Conservation (phyloP, 2,113 vertebrate genomes). For the Daboia siamensis region DNA sequence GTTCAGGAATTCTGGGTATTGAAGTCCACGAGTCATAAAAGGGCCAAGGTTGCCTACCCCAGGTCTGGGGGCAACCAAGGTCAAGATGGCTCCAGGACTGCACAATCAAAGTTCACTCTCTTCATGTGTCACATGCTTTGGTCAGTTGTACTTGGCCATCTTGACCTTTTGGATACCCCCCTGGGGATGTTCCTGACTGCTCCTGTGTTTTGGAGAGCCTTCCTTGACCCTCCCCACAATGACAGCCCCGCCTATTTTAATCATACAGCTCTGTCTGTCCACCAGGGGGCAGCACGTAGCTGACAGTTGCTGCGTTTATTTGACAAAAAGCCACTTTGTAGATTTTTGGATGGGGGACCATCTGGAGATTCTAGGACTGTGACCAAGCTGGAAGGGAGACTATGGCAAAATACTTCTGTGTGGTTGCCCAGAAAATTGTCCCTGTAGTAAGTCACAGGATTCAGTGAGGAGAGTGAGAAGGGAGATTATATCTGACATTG, state of each 20-base stretch:
- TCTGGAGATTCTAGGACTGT: background rate
- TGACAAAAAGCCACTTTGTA: background rate
- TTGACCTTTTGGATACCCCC: background rate
- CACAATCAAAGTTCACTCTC: background rate
- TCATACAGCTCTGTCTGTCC: background rate
- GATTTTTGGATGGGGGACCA: background rate
- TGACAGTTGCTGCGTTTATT: background rate
- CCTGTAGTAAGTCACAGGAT: background rate
- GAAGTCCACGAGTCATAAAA: too few species aligned
- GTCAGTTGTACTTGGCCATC: background rate
- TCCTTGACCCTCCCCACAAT: background rate
- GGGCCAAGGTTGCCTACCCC: too few species aligned
- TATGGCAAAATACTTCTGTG: background rate
- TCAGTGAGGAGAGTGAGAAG: background rate
- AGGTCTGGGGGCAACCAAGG: background rate
- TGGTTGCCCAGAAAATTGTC: background rate
- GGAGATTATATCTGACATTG: background rate
- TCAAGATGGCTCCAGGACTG: background rate
- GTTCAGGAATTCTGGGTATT: too few species aligned
- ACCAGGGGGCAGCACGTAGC: background rate
- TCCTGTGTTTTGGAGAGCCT: background rate
- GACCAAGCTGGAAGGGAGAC: background rate
- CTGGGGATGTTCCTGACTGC: background rate
- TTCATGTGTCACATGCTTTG: background rate
- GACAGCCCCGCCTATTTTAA: background rate